These are phyloP conservation scores for Mechanitis messenoides DNA, from an alignment of 2,888 invertebrate species.

Conservation along the genomic window DNA sequence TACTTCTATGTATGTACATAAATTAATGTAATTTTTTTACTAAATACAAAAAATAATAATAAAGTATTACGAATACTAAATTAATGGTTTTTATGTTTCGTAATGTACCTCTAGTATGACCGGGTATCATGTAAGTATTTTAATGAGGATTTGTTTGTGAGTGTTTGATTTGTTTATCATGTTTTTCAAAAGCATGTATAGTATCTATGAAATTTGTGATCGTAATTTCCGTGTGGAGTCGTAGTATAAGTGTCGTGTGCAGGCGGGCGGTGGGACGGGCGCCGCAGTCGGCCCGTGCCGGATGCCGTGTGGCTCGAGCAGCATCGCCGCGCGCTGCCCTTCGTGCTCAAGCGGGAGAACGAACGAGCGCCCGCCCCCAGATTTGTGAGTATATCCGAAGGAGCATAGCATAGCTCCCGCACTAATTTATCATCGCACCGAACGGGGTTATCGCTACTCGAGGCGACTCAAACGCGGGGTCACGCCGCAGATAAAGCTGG, in stretches of 20 bases:
- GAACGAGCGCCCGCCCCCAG: slow-evolving; percentile 59
- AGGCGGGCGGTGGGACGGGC: slow-evolving; percentile 59
- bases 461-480: background rate
- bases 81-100: slow-evolving; percentile 44
- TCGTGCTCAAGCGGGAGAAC: slow-evolving; percentile 70
- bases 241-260: background rate
- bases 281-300: slow-evolving; percentile 68
- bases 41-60: slow-evolving; percentile 60
- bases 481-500: slow-evolving; percentile 79
- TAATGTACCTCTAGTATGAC: slow-evolving; percentile 12
- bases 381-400: slow-evolving; percentile 51
- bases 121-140: slow-evolving; percentile 21
- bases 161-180: background rate
- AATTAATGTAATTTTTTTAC: slow-evolving; percentile 71
- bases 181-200: background rate
- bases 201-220: no score
- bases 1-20: slow-evolving; percentile 60
- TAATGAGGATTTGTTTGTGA: background rate
- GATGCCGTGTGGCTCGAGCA: slow-evolving; percentile 73
- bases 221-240: no score
- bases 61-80: slow-evolving; percentile 61
- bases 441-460: no score
- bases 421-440: no score
- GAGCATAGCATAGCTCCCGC: no score
- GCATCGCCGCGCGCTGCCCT: slow-evolving; percentile 68